Conservation (phyloP, 1,140 invertebrate species). For the Anoplolepis gracilipes region DNA sequence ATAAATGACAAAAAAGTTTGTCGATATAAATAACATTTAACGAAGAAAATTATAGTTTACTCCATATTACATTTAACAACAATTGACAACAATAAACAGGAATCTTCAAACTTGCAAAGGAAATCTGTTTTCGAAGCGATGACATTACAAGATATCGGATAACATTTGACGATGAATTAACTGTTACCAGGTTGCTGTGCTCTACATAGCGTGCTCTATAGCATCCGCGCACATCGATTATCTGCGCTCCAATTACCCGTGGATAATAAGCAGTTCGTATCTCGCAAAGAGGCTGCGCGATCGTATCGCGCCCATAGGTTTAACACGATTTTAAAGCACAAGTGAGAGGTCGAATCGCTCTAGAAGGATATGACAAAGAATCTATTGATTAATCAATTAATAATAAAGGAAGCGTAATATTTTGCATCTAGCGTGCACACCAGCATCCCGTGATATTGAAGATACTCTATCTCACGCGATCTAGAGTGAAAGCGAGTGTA, state of each 20-base stretch:
- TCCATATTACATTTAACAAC: neutral
- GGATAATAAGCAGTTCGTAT: slow-evolving; percentile 63
- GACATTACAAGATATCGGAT: slow-evolving; percentile 48
- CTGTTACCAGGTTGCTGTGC: slow-evolving; percentile 49
- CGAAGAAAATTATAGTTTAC: neutral
- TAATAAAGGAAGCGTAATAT: slow-evolving; percentile 42
- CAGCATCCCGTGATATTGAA: slow-evolving; percentile 59
- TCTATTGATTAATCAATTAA: slow-evolving; percentile 39
- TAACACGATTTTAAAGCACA: slow-evolving; percentile 39
- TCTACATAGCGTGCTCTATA: slow-evolving; percentile 38
- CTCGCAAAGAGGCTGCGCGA: slow-evolving; percentile 53
- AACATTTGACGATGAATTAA: slow-evolving; percentile 61
- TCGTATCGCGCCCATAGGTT: slow-evolving; percentile 56
- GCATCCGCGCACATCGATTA: slow-evolving; percentile 59
- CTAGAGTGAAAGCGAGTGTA: neutral
- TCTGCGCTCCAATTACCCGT: slow-evolving; percentile 53
- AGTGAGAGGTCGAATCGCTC: neutral
- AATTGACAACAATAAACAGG: slow-evolving; percentile 26
- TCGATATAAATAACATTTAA: neutral
- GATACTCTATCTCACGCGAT: slow-evolving; percentile 54
- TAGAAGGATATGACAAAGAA: neutral
- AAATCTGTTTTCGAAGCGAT: slow-evolving; percentile 39
- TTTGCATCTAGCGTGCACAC: neutral
- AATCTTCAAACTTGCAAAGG: slow-evolving; percentile 10
- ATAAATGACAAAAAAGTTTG: neutral